Base-by-base conservation (phyloP, 2,797 vertebrate genomes). In the Schizothorax lantsangensis region DNA sequence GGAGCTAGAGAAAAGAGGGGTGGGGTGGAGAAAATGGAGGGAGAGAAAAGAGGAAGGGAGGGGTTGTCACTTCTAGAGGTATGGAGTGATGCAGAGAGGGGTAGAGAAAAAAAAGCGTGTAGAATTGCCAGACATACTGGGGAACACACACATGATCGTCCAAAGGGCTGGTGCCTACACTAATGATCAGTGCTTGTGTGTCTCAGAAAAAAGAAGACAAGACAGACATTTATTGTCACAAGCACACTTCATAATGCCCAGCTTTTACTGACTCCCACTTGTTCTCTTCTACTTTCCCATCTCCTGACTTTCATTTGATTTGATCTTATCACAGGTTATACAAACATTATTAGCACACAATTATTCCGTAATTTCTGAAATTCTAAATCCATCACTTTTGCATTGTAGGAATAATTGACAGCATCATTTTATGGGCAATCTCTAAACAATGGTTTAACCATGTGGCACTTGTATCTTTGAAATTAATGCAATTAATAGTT, bases 51-150 rank as follows among this genome's bases (percentile, higher is more conserved):
- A 71, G 85, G 12, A 86, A 82, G 83, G 86, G 71, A 86, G 83
- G 26, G 87, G 89, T 94, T 95, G 94, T 95, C 93, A 95, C 92
- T 96, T 93, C 86, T 89, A 90, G 91, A 89, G 88, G 83, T 88
- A 77, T 84, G 88, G 86, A 91, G 89, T 89, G 83, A 88, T 49
- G 68, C 74, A 83, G 81, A 69, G 83, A 83, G 30, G 88, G 49
- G 83, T 80, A 78, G 80, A 72, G 72, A 62, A 49, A 86, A 71
- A 62, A 77, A 79, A 86, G 85, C 84, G 81, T 89, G 88, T 89
- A 92, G 91, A 92, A 89, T 91, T 92, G 92, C 90, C 36, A 91
- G 89, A 73, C 77, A 81, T 68, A 45, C 68, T 62, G 52, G 54
- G 52, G 73, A 74, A 83, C 81, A 84, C 64, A 71, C 26, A 72